Base-by-base conservation (phyloP, 2,113 vertebrate genomes). In the Ptilorrhoa leucosticta region DNA sequence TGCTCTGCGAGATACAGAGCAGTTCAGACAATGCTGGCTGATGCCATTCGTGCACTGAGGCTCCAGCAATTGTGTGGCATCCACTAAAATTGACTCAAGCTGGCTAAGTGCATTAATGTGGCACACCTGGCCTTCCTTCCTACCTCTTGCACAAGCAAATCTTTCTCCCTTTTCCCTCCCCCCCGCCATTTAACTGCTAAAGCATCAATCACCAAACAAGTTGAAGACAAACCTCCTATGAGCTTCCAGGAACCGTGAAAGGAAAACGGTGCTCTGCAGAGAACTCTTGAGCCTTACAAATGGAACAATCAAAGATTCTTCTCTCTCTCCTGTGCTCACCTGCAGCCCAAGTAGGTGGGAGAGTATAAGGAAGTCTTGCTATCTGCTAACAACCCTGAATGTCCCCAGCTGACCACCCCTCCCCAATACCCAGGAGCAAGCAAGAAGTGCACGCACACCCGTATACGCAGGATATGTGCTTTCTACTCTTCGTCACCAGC, bases 381-480 rank as follows among this genome's bases (percentile, higher is more conserved):
- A 24, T 23, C 48, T 72, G 39, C 42, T 47, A 66, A 57, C 20
- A 40, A 5, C 53, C 19, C 42, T 63, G 35, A 20, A 24, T 0
- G 0, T 12, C 79, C 65, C 42, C 81, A 48, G 10, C n/a, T 71
- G 64, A 37, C 8, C 31, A 26, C 4, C 33, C 24, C 35, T 73
- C 27, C 20, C 31, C 1, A 2, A 23, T 6, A 37, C 8, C 27
- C 37, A 50, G 45, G 39, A 76, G 44, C 13, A 45, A n/a, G 84
- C 58, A 44, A 65, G 69, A 50, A 61, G 42, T 2, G 8, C 28
- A 5, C 0, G 24, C 50, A 47, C 35, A 6, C 30, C 15, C 64
- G 16, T 4, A 2, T 9, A 24, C 2, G 0, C 19, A 31, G 27
- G 21, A 9, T 22, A 10, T 0, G 8, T 2, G 15, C 40, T 50